Conservation (phyloP, 2,113 vertebrate species). For the Embiotoca jacksoni region DNA sequence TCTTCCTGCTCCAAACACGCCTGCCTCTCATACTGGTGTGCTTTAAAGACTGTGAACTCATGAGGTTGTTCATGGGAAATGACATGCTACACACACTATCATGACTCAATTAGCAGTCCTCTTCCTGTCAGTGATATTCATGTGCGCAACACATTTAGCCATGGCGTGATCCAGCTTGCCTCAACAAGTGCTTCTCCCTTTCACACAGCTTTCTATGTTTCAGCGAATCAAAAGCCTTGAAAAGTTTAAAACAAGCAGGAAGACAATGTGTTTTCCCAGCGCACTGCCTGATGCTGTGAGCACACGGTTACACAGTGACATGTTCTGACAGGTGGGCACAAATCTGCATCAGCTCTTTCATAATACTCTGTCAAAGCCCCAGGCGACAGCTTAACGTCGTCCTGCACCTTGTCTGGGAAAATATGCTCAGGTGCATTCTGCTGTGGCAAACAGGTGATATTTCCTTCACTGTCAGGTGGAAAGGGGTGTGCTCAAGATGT, state of each 20-base stretch:
- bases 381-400: conserved; percentile 70
- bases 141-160: conserved; percentile 8
- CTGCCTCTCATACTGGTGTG: not conserved
- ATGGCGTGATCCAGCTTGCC: conserved; percentile 58
- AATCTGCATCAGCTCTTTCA: conserved; percentile 68
- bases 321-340: conserved; percentile 65
- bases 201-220: conserved; percentile 44
- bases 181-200: conserved; percentile 3
- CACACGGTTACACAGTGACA: conserved; percentile 50
- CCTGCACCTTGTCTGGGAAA: conserved; percentile 79
- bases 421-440: conserved; percentile 72
- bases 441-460: conserved; percentile 61
- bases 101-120: conserved; percentile 38
- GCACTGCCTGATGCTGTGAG: conserved; percentile 56
- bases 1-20: conserved; percentile 17
- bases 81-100: conserved; percentile 20
- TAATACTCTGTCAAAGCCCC: conserved; percentile 63
- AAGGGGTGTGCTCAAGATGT: not conserved
- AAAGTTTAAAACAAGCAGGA: conserved; percentile 25
- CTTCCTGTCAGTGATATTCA: conserved; percentile 36
- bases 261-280: conserved; percentile 61
- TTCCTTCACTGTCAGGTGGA: conserved; percentile 43
- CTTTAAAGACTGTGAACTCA: conserved; percentile 22
- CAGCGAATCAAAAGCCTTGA: conserved; percentile 55
- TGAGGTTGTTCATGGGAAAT: conserved; percentile 60